A percentile compares a stretch with the other conserved stretches of the same genome.
Evolutionary conservation across 2,888 invertebrate genomes (phyloP).

Genomic region (Allygus modestus): DNA sequence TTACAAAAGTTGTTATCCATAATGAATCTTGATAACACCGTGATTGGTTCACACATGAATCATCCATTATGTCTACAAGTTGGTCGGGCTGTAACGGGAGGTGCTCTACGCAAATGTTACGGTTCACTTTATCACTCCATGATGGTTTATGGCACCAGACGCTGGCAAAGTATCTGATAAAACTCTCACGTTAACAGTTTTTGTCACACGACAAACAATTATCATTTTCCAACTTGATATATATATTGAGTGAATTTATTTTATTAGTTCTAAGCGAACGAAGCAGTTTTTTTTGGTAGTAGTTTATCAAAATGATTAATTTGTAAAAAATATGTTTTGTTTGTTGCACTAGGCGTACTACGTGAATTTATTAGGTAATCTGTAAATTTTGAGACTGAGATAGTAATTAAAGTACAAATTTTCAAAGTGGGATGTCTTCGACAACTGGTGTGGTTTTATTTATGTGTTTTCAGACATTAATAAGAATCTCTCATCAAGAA

Average conservation of each 20-base stretch:
- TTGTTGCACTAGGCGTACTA: not conserved
- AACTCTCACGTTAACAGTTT: slow-evolving; percentile 10
- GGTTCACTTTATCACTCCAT: not conserved
- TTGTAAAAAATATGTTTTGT: not conserved
- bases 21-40: slow-evolving; percentile 24
- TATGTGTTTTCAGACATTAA: not conserved
- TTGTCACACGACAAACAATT: slow-evolving; percentile 11
- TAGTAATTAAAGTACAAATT: slow-evolving; percentile 12
- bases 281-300: not conserved
- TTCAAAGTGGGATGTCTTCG: slow-evolving; percentile 9
- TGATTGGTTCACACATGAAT: slow-evolving; percentile 19
- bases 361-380: not conserved
- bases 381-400: slow-evolving; percentile 9
- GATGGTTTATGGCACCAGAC: slow-evolving; percentile 13
- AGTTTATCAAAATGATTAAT: not conserved
- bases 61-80: slow-evolving; percentile 20
- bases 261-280: not conserved
- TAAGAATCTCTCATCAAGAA: not conserved
- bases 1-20: slow-evolving; percentile 34
- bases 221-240: not conserved
- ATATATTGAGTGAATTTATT: not conserved
- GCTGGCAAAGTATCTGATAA: slow-evolving; percentile 10
- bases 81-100: not conserved
- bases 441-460: not conserved
- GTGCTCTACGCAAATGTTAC: not conserved